Percentiles rank a stretch among this genome's conserved stretches.
These are phyloP conservation scores for Crypturellus tataupa DNA, from an alignment of 2,797 vertebrate genomes.

Conservation along the genomic window DNA sequence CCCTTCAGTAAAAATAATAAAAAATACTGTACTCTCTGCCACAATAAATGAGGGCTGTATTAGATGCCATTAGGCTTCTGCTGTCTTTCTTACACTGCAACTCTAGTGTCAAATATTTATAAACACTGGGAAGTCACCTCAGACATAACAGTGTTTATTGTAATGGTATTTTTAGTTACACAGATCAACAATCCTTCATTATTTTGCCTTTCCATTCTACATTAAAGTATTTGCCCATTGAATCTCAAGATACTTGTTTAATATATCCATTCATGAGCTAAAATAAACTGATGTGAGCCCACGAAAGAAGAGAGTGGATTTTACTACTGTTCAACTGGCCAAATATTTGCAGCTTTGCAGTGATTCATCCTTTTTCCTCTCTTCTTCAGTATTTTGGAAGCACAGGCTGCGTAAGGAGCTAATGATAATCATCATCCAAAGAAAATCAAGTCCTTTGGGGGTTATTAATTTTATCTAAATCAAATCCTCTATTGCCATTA, in stretches of 20 bases:
- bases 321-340: slow-evolving; percentile 15
- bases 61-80: background rate
- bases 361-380: slow-evolving; percentile 62
- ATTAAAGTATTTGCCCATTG: slow-evolving; percentile 36
- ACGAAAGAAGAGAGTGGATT: slow-evolving; percentile 39
- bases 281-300: slow-evolving; percentile 19
- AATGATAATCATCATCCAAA: background rate
- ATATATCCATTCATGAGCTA: slow-evolving; percentile 28
- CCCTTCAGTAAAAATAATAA: slow-evolving; percentile 8
- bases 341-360: slow-evolving; percentile 60
- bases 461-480: background rate
- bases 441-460: background rate
- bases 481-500: rapidly evolving
- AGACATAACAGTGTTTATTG: background rate
- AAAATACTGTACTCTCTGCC: background rate
- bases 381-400: slow-evolving; percentile 46
- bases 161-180: slow-evolving; percentile 6
- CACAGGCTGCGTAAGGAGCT: slow-evolving; percentile 26
- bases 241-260: slow-evolving; percentile 22
- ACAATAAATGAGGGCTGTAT: background rate
- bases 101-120: background rate
- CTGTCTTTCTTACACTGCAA: background rate
- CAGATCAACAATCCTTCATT: background rate
- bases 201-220: slow-evolving; percentile 37
- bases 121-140: slow-evolving; percentile 36